Evolutionary conservation across 2,888 invertebrate genomes (phyloP), one percentile per base, ranked within the genome.

Genomic region (Archips crataeganus): DNA sequence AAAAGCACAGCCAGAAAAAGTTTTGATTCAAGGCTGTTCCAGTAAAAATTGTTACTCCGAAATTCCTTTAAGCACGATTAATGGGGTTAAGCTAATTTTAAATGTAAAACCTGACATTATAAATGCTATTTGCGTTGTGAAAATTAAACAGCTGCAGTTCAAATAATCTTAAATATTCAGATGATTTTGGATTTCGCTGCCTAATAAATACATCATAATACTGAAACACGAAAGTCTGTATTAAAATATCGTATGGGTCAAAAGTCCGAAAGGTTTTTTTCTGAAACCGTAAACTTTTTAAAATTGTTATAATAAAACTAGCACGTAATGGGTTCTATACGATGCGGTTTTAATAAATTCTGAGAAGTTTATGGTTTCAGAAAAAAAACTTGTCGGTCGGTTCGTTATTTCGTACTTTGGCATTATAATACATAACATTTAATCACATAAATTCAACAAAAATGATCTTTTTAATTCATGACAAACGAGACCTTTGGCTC

Each of bases 401-500:
- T 23, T 23, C 23, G 23, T 23, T 23, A 0, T 23, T 23, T 23
- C 23, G 23, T 23, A 23, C 23, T 23, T 23, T 23, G 23, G 23
- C 23, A 23, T 23, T 23, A 23, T 23, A 23, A 45, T 4, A 47
- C 11, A 45, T 23, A 36, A 1, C 10, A 57, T 57, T 57, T 57
- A 32, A 32, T 10, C 9, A 59, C 11, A 11, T 11, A 34, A 59
- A 47, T 4, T 64, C 13, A 47, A 47, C 23, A 13, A 10, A 10
- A 15, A 45, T 23, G 42, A 15, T 63, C 15, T 13, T 61, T 59
- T 13, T 9, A 45, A 68, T 45, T 59, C 34, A 47, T 47, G n/a
- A 4, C 32, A 54, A 23, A 54, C 54, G 67, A 64, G 49, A 49
- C 60, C 60, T 68, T 60, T 68, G 36, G 13, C 60, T 10, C 36